Base-by-base conservation (phyloP, 2,888 invertebrate genomes). In the Neoascia interrupta region DNA sequence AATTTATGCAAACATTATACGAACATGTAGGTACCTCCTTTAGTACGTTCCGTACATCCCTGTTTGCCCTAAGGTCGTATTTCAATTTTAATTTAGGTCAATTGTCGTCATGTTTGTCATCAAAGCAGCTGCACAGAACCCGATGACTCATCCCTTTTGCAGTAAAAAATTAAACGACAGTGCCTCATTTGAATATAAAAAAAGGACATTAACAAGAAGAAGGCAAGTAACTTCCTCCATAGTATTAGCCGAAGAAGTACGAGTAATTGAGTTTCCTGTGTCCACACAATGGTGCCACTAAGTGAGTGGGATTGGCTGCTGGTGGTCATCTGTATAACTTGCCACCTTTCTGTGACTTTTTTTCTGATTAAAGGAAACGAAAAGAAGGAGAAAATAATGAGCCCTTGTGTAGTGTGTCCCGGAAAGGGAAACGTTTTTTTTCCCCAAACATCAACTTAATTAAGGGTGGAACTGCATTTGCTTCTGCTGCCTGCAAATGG, bases 251-350 rank as follows among this genome's bases (percentile, higher is more conserved):
- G 39, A 21, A n/a, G n/a, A n/a, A n/a, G 23, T 2, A 31, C 28
- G 19, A 47, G 72, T 72, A 64, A 72, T 66, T 58, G 60, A 72
- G 60, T 76, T 76, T 64, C 76, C 72, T 64, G 64, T 64, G 56
- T 66, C n/a, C 66, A 66, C 60, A 79, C 37, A 28, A 8, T 43
- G 31, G 61, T 61, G 54, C 28, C 39, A 61, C 41, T 60, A 61
- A 73, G 49, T 61, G 66, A 56, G 73, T 66, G 61, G 66, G 73
- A 54, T 66, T 72, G 47, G 45, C 43, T 60, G 10, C 51, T 61
- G 28, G n/a, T n/a, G n/a, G 73, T 41, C 73, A 68, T 68, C 43
- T 79, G 61, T 68, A 61, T 79, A 79, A 79, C 39, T 73, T 73
- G 36, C 56, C 73, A 73, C 73, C 73, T 73, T 68, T 70, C 60